Evolutionary conservation across 2,113 vertebrate species (phyloP).

Genomic region (Dolichallabes microphthalmus): DNA sequence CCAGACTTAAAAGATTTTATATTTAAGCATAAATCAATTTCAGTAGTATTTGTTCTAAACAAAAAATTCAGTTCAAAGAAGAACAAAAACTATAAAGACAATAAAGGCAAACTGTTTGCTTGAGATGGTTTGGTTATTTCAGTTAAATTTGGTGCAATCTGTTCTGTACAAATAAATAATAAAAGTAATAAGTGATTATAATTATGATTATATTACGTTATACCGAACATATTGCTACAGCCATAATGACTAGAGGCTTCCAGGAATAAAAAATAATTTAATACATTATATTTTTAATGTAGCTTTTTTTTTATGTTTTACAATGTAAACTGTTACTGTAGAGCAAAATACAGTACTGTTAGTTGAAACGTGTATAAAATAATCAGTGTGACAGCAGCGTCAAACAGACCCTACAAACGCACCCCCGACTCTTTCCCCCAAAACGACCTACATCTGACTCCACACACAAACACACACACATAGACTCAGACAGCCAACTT

Average conservation of each 20-base stretch:
- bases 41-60: not conserved
- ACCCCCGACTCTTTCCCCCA: not conserved
- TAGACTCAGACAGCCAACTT: conserved; percentile 14
- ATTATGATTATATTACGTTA: not conserved
- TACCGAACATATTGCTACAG: not conserved
- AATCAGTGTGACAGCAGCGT: conserved; percentile 2
- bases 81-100: not conserved
- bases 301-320: not conserved
- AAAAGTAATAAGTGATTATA: not conserved
- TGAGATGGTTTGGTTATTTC: not conserved
- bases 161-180: not conserved
- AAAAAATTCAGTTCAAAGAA: not conserved
- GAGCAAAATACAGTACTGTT: not conserved
- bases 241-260: not conserved
- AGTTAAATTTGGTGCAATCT: not conserved
- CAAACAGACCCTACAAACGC: conserved; percentile 7
- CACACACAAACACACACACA: conserved; percentile 21
- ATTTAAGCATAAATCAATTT: not conserved
- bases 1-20: not conserved
- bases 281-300: not conserved
- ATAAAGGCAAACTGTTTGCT: not conserved
- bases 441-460: conserved; percentile 23
- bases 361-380: not conserved
- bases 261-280: not conserved
- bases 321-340: not conserved